Base-by-base conservation (phyloP, 2,113 vertebrate genomes). In the Podocnemis expansa region DNA sequence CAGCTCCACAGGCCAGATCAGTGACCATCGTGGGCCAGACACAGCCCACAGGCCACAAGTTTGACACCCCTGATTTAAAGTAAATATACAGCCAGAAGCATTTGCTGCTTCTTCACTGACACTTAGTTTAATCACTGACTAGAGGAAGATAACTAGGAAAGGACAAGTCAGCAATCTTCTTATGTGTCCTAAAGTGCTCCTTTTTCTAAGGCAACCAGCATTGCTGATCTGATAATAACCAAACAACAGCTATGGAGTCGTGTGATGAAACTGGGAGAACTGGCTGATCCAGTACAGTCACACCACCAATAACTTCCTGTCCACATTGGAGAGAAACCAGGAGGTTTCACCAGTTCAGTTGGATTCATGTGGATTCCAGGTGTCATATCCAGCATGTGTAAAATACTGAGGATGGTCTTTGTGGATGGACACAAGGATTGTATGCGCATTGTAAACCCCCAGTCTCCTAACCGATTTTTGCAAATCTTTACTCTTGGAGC, bases 271-370 rank as follows among this genome's bases (percentile, higher is more conserved):
- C 4, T 45, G 51, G 29, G 5, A 78, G 19, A 76, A 51, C 17
- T 0, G 0, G 27, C 34, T 43, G 45, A 81, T 54, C 25, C 13
- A 10, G 3, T 1, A 80, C 2, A 4, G 0, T 2, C 2, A 58
- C 8, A 41, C 34, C 43, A 16, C 22, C 19, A 4, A 17, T 0
- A 3, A 25, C 17, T n/a, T 52, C 60, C 29, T 45, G 13, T 16
- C 73, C 11, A 6, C 14, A 51, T 21, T 11, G 43, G 17, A 8
- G 60, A 63, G 56, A 79, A 56, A 27, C n/a, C 16, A 38, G 6
- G 4, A 45, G 34, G 31, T 47, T 54, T 27, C 70, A 55, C 29
- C 49, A 75, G 16, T 51, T 38, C 34, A 25, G n/a, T 5, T 54
- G 25, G 12, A 10, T 75, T 38, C 6, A 75, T 34, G 58, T 63